Evolutionary conservation across 1,140 invertebrate species (phyloP).

Genomic region (Psix sp.): DNA sequence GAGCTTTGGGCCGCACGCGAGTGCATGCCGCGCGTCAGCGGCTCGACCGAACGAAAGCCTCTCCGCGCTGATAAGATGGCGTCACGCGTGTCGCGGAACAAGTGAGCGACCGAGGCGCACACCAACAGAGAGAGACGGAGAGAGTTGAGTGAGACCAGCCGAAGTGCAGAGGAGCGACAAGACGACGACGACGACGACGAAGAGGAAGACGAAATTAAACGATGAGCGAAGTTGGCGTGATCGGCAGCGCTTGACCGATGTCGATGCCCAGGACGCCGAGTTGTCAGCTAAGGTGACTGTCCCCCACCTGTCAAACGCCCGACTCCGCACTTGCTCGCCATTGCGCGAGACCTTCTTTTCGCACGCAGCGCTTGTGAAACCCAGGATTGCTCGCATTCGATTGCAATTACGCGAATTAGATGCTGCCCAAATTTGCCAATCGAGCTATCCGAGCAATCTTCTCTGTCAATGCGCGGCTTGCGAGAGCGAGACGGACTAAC

Average conservation of each 20-base stretch:
- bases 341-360: conserved; percentile 11
- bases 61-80: conserved; percentile 70
- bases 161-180: conserved; percentile 33
- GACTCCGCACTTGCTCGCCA: too few relatives aligned
- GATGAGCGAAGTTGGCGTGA: too few relatives aligned
- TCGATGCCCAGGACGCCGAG: conserved; percentile 60
- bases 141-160: conserved; percentile 53
- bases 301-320: conserved; percentile 17
- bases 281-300: conserved; percentile 29
- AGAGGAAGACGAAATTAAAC: too few relatives aligned
- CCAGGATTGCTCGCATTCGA: too few relatives aligned
- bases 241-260: conserved; percentile 59
- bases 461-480: too few relatives aligned
- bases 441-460: too few relatives aligned
- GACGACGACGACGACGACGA: conserved; percentile 13
- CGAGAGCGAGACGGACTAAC: too few relatives aligned
- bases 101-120: conserved; percentile 48
- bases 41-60: conserved; percentile 30
- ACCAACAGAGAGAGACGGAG: conserved; percentile 10
- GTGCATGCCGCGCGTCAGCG: conserved; percentile 4
- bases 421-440: too few relatives aligned
- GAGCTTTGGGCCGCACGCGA: background rate
- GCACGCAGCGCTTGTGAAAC: background rate
- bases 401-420: too few relatives aligned
- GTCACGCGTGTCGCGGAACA: conserved; percentile 67